A percentile compares a stretch with the other conserved stretches of the same genome.
These are phyloP conservation scores for Mizuhopecten yessoensis DNA, from an alignment of 1,140 invertebrate species.

Conservation along the genomic window DNA sequence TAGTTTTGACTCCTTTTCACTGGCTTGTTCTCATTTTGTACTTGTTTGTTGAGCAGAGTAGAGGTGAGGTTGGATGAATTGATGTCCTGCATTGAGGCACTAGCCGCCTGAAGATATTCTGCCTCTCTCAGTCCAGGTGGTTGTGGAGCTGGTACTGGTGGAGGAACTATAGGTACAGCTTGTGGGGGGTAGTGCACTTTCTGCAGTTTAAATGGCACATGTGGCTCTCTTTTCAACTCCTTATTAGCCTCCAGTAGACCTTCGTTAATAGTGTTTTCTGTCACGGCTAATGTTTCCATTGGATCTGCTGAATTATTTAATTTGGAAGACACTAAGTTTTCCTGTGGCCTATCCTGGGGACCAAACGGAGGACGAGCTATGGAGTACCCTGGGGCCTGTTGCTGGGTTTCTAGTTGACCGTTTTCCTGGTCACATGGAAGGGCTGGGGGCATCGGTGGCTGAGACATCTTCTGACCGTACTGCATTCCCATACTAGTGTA, in stretches of 20 bases:
- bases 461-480: background rate
- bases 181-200: conserved; percentile 20
- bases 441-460: background rate
- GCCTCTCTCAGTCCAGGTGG: background rate
- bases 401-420: background rate
- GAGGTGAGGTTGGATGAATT: background rate
- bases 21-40: background rate
- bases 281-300: background rate
- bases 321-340: background rate
- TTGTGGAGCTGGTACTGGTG: background rate
- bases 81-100: background rate
- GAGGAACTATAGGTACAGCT: too few relatives aligned
- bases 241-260: background rate
- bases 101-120: background rate
- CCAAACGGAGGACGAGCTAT: background rate
- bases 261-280: background rate
- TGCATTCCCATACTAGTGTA: conserved; percentile 16
- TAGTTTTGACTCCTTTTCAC: background rate
- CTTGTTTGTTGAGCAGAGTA: conserved; percentile 13
- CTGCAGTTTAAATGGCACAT: conserved; percentile 3
- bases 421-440: background rate
- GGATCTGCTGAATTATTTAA: conserved; percentile 44
- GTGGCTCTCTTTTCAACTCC: background rate
- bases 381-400: background rate
- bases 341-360: background rate